phyloP scores from a whole-genome alignment of 1,140 invertebrate species.

The Polypedilum pembai region DNA sequence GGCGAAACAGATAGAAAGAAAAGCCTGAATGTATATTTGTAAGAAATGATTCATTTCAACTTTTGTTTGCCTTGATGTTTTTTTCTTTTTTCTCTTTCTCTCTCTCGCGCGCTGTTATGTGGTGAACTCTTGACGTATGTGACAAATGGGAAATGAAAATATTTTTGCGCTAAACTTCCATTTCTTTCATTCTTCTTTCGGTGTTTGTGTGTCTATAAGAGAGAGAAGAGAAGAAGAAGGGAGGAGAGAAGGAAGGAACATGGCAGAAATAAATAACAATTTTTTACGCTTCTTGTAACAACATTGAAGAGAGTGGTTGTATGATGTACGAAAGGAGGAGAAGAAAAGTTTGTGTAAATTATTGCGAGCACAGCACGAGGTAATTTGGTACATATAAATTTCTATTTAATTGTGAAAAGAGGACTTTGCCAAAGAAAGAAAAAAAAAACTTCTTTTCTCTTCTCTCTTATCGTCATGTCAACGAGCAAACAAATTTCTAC shows the following conservation, averaged over 20 bases:
- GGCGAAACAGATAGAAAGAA: not conserved
- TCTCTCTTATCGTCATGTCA: not conserved
- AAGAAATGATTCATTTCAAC: slow-evolving; percentile 3
- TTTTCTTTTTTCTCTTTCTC: not conserved
- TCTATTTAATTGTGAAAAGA: slow-evolving; percentile 23
- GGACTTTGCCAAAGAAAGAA: slow-evolving; percentile 3
- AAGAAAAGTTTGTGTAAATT: slow-evolving; percentile 22
- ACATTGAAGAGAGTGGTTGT: not conserved
- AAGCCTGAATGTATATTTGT: not conserved
- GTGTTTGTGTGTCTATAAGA: not conserved
- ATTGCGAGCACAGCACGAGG: slow-evolving; percentile 19
- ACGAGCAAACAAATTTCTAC: not conserved
- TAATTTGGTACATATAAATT: slow-evolving; percentile 25
- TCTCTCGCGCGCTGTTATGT: not conserved
- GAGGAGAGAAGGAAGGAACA: not conserved
- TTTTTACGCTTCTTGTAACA: not conserved
- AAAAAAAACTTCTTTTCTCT: not conserved
- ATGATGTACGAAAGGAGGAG: not conserved
- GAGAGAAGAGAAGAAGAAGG: not conserved
- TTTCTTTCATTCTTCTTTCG: not conserved
- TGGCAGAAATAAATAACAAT: slow-evolving; percentile 23
- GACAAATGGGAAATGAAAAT: not conserved
- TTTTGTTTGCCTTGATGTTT: slow-evolving; percentile 2
- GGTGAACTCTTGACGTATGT: slow-evolving; percentile 10
- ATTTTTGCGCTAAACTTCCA: not conserved